Evolutionary conservation across 2,888 invertebrate genomes (phyloP), one percentile per base, ranked within the genome.

Genomic region (Tubulanus polymorphus): DNA sequence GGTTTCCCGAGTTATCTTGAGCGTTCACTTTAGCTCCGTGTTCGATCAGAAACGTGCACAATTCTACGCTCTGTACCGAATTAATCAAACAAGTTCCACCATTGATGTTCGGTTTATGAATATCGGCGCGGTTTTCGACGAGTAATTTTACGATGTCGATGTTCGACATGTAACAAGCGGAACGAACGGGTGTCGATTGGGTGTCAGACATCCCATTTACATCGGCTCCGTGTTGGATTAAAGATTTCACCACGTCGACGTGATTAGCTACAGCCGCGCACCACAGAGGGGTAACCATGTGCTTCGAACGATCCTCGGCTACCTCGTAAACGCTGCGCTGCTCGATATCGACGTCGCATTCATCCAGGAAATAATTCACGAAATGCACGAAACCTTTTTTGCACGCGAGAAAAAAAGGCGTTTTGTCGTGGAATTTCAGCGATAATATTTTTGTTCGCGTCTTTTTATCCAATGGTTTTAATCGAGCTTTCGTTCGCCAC

Each of bases 11-110:
- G 73, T 90, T 88, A 81, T 94, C 93, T 55, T 85, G 85, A 37
- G 92, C 91, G 82, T 93, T 90, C 3, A 91, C 89, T 67, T 86
- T 84, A 2, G 90, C 93, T 48, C 91, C 91, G 75, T 88, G 86
- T 67, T 85, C 65, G 56, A 94, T 84, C 62, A 93, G 83, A 80
- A 86, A 90, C 57, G 86, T 84, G 78, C 92, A 93, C 49, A 94
- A 83, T 56, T 86, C 84, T 57, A 86, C 86, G 68, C 89, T 90
- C 81, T 93, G 93, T 62, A 93, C 92, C 1, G 91, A 88, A 81
- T 94, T 94, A 69, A 94, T 93, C 61, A 94, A 84, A 79, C 93
- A 93, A 1, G 93, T 93, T 57, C 93, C 93, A 56, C 93, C 93
- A 80, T 90, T 91, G 76, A 89, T 88, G 81, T 93, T 93, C 3